These are phyloP conservation scores for Falco punctatus DNA, from an alignment of 2,113 vertebrate species.

Conservation along the genomic window DNA sequence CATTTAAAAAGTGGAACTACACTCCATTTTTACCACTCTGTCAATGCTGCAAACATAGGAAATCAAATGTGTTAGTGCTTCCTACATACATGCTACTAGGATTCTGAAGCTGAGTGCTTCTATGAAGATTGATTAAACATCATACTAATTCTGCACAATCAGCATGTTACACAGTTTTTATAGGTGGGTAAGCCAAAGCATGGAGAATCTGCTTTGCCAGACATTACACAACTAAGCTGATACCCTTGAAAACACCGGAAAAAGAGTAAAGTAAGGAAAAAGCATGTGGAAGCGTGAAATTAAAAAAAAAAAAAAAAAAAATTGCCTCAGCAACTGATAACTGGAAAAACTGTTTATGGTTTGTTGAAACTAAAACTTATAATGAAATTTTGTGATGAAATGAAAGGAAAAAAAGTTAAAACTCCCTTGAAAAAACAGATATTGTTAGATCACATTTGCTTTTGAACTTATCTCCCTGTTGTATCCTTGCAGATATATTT, in stretches of 20 bases:
- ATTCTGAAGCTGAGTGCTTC: not conserved
- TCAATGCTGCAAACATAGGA: not conserved
- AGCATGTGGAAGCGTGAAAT: not conserved
- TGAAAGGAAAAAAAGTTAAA: not conserved
- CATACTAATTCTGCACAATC: slow-evolving; percentile 17
- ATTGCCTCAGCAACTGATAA: not conserved
- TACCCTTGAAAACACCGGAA: not conserved
- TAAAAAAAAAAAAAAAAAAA: not conserved
- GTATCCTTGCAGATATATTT: not conserved
- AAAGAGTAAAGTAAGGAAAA: slow-evolving; percentile 31
- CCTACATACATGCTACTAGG: not conserved
- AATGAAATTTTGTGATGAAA: not conserved
- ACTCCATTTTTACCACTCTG: not conserved
- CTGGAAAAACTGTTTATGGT: not conserved
- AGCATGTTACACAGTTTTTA: slow-evolving; percentile 3
- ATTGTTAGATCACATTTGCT: not conserved
- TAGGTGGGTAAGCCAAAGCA: slow-evolving; percentile 4
- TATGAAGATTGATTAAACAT: slow-evolving; percentile 14
- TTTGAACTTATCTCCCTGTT: not conserved
- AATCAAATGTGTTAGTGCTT: not conserved
- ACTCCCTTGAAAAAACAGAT: not conserved
- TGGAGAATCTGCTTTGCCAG: slow-evolving; percentile 23
- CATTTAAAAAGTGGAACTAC: not conserved
- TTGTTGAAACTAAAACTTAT: not conserved
- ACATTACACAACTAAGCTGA: not conserved